Base-by-base conservation (phyloP, 2,113 vertebrate genomes). In the Leptocoma aspasia region DNA sequence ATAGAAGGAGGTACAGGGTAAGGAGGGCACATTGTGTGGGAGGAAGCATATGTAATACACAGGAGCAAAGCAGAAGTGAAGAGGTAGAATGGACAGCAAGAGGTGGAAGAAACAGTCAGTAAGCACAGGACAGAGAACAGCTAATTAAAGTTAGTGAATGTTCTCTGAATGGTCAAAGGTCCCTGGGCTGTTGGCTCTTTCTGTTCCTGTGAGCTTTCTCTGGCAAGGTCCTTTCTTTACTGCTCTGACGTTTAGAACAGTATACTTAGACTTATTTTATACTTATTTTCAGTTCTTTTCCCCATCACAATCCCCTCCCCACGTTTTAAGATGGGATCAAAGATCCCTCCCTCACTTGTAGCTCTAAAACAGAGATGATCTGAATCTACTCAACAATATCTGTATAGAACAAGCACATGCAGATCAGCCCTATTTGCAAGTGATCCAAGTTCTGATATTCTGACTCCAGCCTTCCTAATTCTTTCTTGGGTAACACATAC, bases 111-210 rank as follows among this genome's bases (percentile, higher is more conserved):
- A 61, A 53, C 39, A 90, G 71, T 65, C 87, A 79, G 11, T 22
- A 28, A 78, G 35, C 65, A 89, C 0, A 82, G 72, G 35, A 90
- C 82, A 94, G 82, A 59, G 70, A 90, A 73, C 60, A 92, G 56
- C 60, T 89, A 66, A 90, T 86, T 81, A 94, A 70, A 89, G 47
- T 22, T 44, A 56, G 68, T 68, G 39, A 92, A 59, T 59, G 60
- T 89, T 93, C 52, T 52, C 89, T 64, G 68, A 61, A 66, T 64
- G 92, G 69, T 78, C 95, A 96, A 96, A 96, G 95, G 91, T 94
- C 80, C 42, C 41, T 19, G 8, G 45, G 39, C 86, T 93, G 81
- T 93, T 63, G 39, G 68, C 50, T 90, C 75, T 54, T 73, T 82
- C 76, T 78, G 39, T 75, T 90, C 39, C 80, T 89, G 56, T 13